Conservation (phyloP, 2,797 vertebrate species). For the Lutjanus campechanus region DNA sequence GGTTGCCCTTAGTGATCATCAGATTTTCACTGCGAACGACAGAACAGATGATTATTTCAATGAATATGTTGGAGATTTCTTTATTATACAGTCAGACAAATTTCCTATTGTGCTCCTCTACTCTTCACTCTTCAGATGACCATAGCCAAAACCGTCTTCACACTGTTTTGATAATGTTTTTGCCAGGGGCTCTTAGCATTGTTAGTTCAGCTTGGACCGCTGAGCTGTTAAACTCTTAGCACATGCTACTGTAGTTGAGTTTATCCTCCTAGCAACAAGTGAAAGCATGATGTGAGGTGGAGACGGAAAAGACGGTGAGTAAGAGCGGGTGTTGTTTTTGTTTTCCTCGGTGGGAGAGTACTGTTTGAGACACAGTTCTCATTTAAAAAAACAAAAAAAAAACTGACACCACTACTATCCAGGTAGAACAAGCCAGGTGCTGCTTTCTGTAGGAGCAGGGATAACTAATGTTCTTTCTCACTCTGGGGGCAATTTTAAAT, state of each 20-base stretch:
- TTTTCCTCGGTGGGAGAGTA: not conserved
- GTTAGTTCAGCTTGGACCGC: constrained; percentile 15
- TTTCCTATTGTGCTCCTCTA: not conserved
- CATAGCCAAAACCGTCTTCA: not conserved
- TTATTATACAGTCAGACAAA: not conserved
- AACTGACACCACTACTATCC: not conserved
- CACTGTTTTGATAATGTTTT: constrained; percentile 35
- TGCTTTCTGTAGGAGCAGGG: constrained; percentile 8
- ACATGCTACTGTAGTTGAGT: constrained; percentile 19
- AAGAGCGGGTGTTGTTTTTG: not conserved
- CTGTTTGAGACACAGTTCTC: not conserved
- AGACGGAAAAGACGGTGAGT: constrained; percentile 23
- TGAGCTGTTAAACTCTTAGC: constrained; percentile 32
- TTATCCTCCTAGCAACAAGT: constrained; percentile 42
- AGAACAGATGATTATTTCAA: not conserved
- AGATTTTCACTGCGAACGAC: not conserved
- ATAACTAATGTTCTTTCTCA: constrained; percentile 28
- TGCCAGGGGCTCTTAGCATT: constrained; percentile 7
- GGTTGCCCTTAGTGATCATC: not conserved
- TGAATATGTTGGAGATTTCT: not conserved
- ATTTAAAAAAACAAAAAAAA: constrained; percentile 14
- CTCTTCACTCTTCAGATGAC: not conserved
- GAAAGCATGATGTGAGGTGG: constrained; percentile 8
- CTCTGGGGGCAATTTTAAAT: not conserved
- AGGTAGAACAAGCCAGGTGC: constrained; percentile 29